A percentile compares a stretch with the other conserved stretches of the same genome.
Conservation (phyloP, 2,113 vertebrate species). For the Motacilla alba region DNA sequence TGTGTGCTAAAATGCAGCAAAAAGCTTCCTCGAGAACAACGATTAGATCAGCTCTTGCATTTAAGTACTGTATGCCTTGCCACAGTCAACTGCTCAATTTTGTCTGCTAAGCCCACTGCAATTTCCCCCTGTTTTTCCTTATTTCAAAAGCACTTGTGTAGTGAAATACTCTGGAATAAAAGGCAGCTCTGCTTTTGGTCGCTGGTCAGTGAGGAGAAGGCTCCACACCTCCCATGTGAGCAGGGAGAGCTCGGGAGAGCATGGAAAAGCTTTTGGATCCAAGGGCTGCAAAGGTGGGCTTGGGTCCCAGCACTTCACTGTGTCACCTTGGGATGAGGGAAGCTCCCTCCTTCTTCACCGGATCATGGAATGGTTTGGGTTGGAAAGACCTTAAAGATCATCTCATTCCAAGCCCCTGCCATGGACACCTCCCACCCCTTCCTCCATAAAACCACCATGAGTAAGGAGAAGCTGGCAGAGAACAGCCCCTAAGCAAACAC, state of each 20-base stretch:
- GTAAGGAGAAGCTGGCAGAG: not conserved
- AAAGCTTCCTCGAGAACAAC: slow-evolving; percentile 86
- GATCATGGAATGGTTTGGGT: not conserved
- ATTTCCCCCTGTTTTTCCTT: slow-evolving; percentile 61
- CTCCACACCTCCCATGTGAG: not conserved
- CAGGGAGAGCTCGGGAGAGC: not conserved
- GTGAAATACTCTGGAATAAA: not conserved
- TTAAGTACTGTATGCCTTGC: slow-evolving; percentile 70
- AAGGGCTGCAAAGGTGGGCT: not conserved
- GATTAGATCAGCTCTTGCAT: slow-evolving; percentile 95
- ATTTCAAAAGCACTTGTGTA: not conserved
- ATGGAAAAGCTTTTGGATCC: not conserved
- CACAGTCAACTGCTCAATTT: slow-evolving; percentile 70
- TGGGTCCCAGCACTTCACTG: not conserved
- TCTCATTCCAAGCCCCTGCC: not conserved
- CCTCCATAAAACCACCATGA: accelerated
- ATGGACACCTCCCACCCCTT: not conserved
- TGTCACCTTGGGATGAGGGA: not conserved
- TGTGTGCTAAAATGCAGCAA: slow-evolving; percentile 97
- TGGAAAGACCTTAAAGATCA: not conserved
- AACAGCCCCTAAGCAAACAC: not conserved
- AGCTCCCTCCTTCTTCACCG: not conserved
- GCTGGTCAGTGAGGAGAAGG: not conserved
- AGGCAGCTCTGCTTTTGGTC: not conserved
- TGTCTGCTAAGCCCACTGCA: slow-evolving; percentile 60